Percentiles rank a stretch among this genome's conserved stretches.
These are phyloP conservation scores for Bombyx mori DNA, from an alignment of 1,140 invertebrate genomes.

Conservation along the genomic window DNA sequence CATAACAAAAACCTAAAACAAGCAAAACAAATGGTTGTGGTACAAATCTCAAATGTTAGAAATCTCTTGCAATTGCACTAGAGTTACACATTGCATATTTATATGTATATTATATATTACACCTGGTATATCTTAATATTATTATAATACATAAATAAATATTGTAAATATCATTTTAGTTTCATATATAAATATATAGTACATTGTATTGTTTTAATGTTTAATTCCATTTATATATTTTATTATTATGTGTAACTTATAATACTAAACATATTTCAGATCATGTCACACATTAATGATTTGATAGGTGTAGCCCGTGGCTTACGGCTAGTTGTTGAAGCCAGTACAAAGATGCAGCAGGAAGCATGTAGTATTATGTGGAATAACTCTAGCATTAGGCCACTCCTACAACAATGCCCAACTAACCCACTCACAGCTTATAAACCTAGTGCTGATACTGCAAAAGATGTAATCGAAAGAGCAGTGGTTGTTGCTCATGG, in stretches of 20 bases:
- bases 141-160: neutral
- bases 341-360: constrained; percentile 73
- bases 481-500: constrained; percentile 50
- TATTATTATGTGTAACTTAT: constrained; percentile 2
- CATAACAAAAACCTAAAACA: too few relatives aligned
- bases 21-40: too few relatives aligned
- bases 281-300: constrained; percentile 75
- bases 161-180: neutral
- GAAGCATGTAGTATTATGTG: constrained; percentile 71
- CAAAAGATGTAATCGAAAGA: constrained; percentile 49
- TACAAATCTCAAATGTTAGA: too few relatives aligned
- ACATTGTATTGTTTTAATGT: neutral
- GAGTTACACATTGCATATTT: neutral
- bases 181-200: neutral
- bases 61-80: too few relatives aligned
- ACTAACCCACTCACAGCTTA: constrained; percentile 40
- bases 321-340: constrained; percentile 73
- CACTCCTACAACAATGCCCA: constrained; percentile 56
- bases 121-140: neutral
- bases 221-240: neutral
- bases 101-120: neutral
- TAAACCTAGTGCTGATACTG: constrained; percentile 33
- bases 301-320: constrained; percentile 74
- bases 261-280: constrained; percentile 38
- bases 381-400: constrained; percentile 75